Evolutionary conservation across 2,113 vertebrate species (phyloP).

Genomic region (Pluvialis apricaria): DNA sequence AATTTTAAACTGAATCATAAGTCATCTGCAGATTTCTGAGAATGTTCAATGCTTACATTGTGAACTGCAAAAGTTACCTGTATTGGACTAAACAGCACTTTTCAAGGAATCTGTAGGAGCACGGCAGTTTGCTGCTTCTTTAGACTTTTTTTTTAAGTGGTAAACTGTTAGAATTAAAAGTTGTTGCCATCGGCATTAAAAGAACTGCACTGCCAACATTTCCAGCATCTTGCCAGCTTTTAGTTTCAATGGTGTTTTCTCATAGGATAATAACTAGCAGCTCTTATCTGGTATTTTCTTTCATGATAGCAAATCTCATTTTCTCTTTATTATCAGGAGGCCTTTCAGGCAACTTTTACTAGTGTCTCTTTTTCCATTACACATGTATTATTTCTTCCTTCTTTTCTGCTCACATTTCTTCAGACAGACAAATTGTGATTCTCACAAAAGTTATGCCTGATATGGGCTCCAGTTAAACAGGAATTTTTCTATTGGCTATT

Average conservation of each 20-base stretch:
- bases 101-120: background rate
- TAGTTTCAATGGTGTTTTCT: background rate
- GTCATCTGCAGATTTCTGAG: background rate
- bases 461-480: background rate
- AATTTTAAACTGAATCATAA: background rate
- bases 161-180: background rate
- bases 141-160: background rate
- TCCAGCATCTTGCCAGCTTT: background rate
- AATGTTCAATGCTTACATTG: background rate
- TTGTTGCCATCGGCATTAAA: background rate
- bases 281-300: background rate
- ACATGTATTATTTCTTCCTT: background rate
- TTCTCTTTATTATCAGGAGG: background rate
- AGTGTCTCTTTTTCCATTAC: background rate
- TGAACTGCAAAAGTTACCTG: background rate
- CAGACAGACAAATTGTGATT: background rate
- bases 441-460: background rate
- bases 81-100: background rate
- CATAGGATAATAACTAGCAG: background rate
- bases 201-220: background rate
- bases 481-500: background rate
- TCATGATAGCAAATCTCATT: background rate
- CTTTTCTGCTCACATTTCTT: background rate
- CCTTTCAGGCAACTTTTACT: background rate
- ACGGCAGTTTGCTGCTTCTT: background rate